Base-by-base conservation (phyloP, 2,888 invertebrate genomes). In the Chymomyza caudatula region DNA sequence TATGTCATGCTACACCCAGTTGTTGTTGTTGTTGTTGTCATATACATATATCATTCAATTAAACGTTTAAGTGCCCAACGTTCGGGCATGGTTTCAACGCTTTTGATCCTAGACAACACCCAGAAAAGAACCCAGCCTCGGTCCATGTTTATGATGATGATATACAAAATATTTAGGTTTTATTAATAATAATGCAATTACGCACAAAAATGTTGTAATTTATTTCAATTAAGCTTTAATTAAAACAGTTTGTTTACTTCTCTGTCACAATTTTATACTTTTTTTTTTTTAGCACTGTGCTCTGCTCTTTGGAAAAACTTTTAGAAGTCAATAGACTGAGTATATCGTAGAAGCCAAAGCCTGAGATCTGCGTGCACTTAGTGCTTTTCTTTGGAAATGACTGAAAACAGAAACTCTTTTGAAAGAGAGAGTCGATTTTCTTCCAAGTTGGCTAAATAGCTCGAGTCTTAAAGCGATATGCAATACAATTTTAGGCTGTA, bases 161-260 rank as follows among this genome's bases (percentile, higher is more conserved):
- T 59, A 64, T 51, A 61, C 69, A 79, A 65, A 75, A 83, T 86
- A 85, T 83, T 83, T 83, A 83, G 81, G 87, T 81, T 37, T 85
- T 82, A 88, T 89, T 87, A 87, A 88, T 88, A 89, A 89, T 90
- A 90, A 90, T 88, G 87, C 88, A 88, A 90, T 90, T 90, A 89
- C 87, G 86, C 86, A 87, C 86, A 90, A 89, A 90, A 88, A 89
- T 90, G 88, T 87, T 90, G 90, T 90, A 90, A 90, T 90, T 89
- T 89, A 88, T 88, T 88, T 89, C 88, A 90, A 90, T 90, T 90
- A 90, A 89, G 87, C 88, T 84, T 89, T 89, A 89, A 89, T 89
- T 90, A 87, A 90, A 83, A 86, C 81, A 76, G 72, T 78, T 76
- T 73, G 56, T 65, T n/a, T n/a, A 68, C 59, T 55, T 53, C 59